Percentiles rank a stretch among this genome's conserved stretches.
phyloP scores from a whole-genome alignment of 2,113 vertebrate species.

The Phyllopteryx taeniolatus region DNA sequence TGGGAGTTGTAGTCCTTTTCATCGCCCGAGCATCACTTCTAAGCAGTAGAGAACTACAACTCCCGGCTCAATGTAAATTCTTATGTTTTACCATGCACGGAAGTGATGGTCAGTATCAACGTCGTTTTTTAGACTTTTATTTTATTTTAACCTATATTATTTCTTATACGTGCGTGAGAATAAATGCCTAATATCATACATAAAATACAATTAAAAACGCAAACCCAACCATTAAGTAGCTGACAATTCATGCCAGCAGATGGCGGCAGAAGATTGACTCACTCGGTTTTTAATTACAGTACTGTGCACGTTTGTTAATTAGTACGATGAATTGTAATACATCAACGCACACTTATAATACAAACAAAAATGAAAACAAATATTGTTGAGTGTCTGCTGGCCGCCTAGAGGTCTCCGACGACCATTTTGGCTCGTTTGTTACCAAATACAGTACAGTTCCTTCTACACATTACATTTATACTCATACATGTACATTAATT shows the following conservation, averaged over 20 bases:
- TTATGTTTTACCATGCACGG: background rate
- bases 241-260: background rate
- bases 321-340: no score
- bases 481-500: no score
- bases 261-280: background rate
- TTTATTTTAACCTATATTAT: background rate
- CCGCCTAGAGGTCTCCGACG: no score
- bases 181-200: no score
- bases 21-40: accelerated
- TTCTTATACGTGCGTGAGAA: background rate
- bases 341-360: background rate
- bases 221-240: background rate
- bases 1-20: constrained; percentile 60
- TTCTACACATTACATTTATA: no score
- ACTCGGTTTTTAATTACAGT: no score
- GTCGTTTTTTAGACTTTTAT: background rate
- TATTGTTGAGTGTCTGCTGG: no score
- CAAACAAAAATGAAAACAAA: no score
- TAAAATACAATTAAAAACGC: no score
- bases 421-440: no score
- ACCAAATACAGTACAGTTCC: no score
- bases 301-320: no score
- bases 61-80: constrained; percentile 15
- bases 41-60: constrained; percentile 48
- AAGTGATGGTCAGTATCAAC: background rate